These are phyloP conservation scores for Syrrhaptes paradoxus DNA, from an alignment of 2,113 vertebrate genomes.

Conservation along the genomic window DNA sequence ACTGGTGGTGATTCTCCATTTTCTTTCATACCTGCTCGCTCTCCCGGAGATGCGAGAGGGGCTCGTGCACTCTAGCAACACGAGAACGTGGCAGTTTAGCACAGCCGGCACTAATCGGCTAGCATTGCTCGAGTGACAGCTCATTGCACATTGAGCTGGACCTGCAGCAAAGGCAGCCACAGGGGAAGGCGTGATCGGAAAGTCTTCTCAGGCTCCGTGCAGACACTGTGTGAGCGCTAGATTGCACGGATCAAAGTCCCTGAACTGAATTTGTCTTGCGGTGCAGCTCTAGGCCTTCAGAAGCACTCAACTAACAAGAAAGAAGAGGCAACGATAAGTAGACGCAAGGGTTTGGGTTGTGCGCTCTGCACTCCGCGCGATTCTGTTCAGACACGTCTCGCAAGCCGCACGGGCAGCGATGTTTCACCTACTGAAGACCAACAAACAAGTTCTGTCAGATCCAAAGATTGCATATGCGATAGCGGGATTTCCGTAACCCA, in stretches of 20 bases:
- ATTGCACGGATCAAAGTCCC: background rate
- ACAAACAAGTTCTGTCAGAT: background rate
- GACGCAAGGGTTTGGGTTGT: accelerated
- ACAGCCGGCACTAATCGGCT: accelerated
- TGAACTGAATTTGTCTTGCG: background rate
- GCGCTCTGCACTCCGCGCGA: accelerated
- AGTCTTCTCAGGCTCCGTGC: background rate
- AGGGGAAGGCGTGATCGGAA: background rate
- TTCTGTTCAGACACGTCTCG: background rate
- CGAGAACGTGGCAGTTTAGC: accelerated
- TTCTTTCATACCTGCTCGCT: accelerated
- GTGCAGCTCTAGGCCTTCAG: background rate
- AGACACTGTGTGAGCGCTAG: accelerated
- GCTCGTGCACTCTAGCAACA: background rate
- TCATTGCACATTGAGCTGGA: background rate
- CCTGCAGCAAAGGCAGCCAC: background rate
- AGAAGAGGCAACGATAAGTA: accelerated
- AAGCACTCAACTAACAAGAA: background rate
- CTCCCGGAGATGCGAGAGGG: accelerated
- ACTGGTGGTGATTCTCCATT: background rate
- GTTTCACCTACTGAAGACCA: background rate
- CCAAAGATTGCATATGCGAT: background rate
- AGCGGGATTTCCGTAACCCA: accelerated
- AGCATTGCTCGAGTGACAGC: background rate
- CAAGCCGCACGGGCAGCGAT: background rate